phyloP scores from a whole-genome alignment of 2,797 vertebrate species.

The Bufotes viridis region DNA sequence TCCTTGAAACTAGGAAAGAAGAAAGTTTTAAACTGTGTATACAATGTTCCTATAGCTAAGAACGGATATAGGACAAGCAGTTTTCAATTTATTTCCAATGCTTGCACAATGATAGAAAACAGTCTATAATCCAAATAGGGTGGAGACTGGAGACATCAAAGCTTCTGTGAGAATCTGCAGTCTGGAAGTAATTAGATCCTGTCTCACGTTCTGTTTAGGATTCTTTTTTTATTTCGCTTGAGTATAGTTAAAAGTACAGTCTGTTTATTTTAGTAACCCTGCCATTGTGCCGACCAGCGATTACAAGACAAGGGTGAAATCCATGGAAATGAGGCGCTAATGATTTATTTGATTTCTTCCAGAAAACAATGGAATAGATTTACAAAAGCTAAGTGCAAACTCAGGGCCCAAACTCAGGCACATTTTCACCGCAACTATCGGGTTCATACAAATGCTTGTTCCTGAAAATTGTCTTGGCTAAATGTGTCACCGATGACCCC shows the following conservation, averaged over 20 bases:
- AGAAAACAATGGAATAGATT: not conserved
- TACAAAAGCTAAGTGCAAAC: too few species aligned
- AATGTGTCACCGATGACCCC: too few species aligned
- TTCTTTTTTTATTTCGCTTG: constrained; percentile 17
- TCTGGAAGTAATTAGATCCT: constrained; percentile 49
- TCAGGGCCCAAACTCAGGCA: too few species aligned
- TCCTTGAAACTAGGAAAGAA: not conserved
- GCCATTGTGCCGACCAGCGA: not conserved
- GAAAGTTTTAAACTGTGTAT: not conserved
- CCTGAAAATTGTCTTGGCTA: too few species aligned
- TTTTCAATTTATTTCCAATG: constrained; percentile 2
- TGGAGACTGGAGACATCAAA: constrained; percentile 26
- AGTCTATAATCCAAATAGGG: not conserved
- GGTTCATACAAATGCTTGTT: too few species aligned
- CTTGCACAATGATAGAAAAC: constrained; percentile 1
- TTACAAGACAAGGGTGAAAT: not conserved
- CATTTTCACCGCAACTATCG: too few species aligned
- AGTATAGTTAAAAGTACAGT: constrained; percentile 14
- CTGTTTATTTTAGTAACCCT: constrained; percentile 7
- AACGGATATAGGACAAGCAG: not conserved
- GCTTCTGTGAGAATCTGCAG: constrained; percentile 15
- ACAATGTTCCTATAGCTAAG: not conserved
- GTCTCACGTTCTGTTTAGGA: constrained; percentile 28
- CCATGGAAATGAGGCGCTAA: constrained; percentile 22
- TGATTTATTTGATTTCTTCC: constrained; percentile 13